Conservation (phyloP, 2,797 vertebrate species). For the Enteromius treurensis region DNA sequence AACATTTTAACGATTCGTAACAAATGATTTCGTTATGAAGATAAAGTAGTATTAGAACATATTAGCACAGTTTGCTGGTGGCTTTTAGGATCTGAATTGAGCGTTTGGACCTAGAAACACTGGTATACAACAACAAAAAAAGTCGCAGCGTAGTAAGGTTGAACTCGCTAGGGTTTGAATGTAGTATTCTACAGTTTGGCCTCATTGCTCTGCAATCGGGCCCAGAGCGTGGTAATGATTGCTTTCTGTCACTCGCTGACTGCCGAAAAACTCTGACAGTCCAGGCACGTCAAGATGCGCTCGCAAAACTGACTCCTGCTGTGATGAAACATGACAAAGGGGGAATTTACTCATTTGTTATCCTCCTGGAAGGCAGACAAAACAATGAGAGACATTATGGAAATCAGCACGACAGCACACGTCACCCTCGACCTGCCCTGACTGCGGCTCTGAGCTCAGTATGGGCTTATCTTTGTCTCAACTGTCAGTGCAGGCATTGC, state of each 20-base stretch:
- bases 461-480: constrained; percentile 44
- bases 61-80: neutral
- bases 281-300: constrained; percentile 50
- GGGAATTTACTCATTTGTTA: constrained; percentile 67
- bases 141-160: neutral
- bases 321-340: constrained; percentile 69
- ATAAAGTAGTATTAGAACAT: neutral
- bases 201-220: constrained; percentile 29
- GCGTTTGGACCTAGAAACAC: neutral
- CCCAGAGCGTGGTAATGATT: constrained; percentile 42
- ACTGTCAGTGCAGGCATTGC: constrained; percentile 43
- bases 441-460: neutral
- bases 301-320: constrained; percentile 53
- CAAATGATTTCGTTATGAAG: neutral
- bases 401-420: constrained; percentile 55
- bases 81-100: neutral
- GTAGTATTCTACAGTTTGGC: constrained; percentile 19
- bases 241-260: constrained; percentile 53
- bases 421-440: constrained; percentile 30
- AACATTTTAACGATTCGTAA: neutral
- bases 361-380: constrained; percentile 58
- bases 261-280: constrained; percentile 51
- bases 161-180: neutral
- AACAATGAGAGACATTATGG: constrained; percentile 64
- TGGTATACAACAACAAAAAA: neutral